Evolutionary conservation across 2,113 vertebrate species (phyloP).

Genomic region (Meleagris gallopavo): DNA sequence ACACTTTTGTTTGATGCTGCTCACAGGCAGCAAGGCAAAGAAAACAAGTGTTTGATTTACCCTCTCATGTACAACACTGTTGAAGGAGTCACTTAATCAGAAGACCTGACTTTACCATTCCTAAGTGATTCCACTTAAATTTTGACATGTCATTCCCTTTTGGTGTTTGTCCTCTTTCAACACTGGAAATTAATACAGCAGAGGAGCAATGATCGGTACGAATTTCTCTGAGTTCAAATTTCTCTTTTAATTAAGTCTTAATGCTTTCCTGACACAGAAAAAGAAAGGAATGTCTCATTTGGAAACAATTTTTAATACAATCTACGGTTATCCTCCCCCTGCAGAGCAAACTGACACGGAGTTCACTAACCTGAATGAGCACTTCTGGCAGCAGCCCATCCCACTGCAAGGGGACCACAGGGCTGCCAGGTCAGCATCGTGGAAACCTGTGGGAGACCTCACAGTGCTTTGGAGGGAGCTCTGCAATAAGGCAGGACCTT

Average conservation of each 20-base stretch:
- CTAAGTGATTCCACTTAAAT: background rate
- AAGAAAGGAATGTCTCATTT: background rate
- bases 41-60: background rate
- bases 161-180: background rate
- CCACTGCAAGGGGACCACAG: background rate
- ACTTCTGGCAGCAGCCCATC: constrained; percentile 8
- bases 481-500: background rate
- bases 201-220: background rate
- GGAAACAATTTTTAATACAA: background rate
- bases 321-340: background rate
- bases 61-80: background rate
- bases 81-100: background rate
- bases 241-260: background rate
- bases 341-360: background rate
- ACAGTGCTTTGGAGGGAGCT: background rate
- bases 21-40: background rate
- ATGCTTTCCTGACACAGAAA: background rate
- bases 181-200: background rate
- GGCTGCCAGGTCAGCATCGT: background rate
- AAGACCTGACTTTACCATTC: constrained; percentile 3
- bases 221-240: background rate
- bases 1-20: background rate
- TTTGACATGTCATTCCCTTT: background rate
- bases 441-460: constrained; percentile 18
- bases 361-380: background rate